Evolutionary conservation across 1,140 invertebrate genomes (phyloP).

Genomic region (Listronotus oregonensis): DNA sequence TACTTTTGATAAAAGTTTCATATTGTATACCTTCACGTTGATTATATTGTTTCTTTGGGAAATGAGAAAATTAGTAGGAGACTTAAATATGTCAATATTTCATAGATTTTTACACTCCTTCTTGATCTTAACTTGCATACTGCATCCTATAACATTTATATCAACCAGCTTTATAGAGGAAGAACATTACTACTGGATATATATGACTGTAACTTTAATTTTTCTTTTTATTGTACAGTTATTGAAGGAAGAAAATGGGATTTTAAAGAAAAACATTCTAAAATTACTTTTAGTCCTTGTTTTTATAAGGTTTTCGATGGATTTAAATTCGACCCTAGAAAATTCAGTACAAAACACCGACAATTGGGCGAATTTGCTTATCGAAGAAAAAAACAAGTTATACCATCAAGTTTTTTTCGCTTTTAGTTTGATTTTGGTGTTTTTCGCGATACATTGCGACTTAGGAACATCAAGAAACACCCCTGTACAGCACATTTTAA

Average conservation of each 20-base stretch:
- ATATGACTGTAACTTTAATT: conserved; percentile 65
- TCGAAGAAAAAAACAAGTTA: conserved; percentile 58
- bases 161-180: conserved; percentile 89
- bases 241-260: background rate
- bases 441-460: conserved; percentile 17
- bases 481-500: conserved; percentile 16
- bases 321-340: conserved; percentile 84
- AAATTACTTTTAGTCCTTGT: conserved; percentile 19
- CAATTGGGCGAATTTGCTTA: conserved; percentile 68
- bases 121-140: conserved; percentile 17
- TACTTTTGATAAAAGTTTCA: background rate
- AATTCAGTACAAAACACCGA: conserved; percentile 78
- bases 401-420: conserved; percentile 61
- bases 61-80: background rate
- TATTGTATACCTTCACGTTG: background rate
- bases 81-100: background rate
- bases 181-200: conserved; percentile 88
- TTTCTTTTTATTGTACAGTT: conserved; percentile 19
- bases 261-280: conserved; percentile 21
- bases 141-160: conserved; percentile 57
- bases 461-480: conserved; percentile 17
- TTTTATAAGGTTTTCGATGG: conserved; percentile 62
- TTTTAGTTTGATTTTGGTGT: conserved; percentile 57
- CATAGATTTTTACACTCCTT: background rate
- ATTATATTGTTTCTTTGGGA: background rate